phyloP scores from a whole-genome alignment of 2,797 vertebrate genomes.

The Spondyliosoma cantharus region DNA sequence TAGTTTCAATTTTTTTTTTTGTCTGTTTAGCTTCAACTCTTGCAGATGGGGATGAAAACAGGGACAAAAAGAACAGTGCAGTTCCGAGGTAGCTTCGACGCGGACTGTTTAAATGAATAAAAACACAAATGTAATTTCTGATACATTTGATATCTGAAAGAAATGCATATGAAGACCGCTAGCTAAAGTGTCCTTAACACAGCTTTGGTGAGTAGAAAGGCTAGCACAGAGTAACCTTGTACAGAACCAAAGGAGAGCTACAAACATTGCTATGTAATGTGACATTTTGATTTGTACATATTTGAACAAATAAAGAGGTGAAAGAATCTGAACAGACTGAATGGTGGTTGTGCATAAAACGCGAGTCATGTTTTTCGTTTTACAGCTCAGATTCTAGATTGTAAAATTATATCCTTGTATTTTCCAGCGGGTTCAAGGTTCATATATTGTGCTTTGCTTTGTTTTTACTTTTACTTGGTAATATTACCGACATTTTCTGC shows the following conservation, averaged over 20 bases:
- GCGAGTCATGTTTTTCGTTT: too few species aligned
- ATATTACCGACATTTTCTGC: neutral
- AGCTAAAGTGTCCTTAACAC: constrained; percentile 81
- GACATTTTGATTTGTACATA: constrained; percentile 79
- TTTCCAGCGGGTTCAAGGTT: constrained; percentile 19
- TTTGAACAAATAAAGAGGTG: constrained; percentile 67
- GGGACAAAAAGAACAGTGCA: neutral
- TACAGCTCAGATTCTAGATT: neutral
- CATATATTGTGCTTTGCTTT: neutral
- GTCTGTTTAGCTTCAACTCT: constrained; percentile 23
- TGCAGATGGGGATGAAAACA: constrained; percentile 5
- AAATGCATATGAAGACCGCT: constrained; percentile 39
- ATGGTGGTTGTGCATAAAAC: neutral
- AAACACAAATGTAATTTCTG: constrained; percentile 24
- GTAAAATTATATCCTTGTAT: neutral
- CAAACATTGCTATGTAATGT: constrained; percentile 85
- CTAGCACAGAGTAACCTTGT: constrained; percentile 70
- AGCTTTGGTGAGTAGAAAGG: constrained; percentile 79
- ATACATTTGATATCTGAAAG: constrained; percentile 33
- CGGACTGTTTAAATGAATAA: constrained; percentile 21
- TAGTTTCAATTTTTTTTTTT: constrained; percentile 7
- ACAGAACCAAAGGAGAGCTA: constrained; percentile 77
- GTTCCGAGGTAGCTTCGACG: constrained; percentile 24
- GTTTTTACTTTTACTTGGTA: neutral
- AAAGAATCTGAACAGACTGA: constrained; percentile 30